Percentiles rank a stretch among this genome's conserved stretches.
Evolutionary conservation across 2,888 invertebrate species (phyloP).

Genomic region (Microdon myrmicae): DNA sequence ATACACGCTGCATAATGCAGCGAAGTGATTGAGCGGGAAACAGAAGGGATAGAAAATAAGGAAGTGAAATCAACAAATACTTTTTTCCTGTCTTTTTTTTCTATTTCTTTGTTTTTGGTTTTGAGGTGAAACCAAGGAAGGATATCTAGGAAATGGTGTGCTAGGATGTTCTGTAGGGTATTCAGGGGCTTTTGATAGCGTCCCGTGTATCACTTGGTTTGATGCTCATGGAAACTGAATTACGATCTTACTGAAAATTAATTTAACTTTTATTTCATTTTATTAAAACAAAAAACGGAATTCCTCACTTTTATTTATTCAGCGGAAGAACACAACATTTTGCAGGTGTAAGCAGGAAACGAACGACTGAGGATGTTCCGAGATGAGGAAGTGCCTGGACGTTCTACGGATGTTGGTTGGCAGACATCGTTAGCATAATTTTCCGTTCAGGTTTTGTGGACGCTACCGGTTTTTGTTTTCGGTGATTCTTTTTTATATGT

Average conservation of each 20-base stretch:
- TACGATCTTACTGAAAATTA: slow-evolving; percentile 49
- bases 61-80: slow-evolving; percentile 12
- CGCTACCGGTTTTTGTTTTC: no score
- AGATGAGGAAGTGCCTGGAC: slow-evolving; percentile 32
- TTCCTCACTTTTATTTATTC: no score
- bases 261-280: slow-evolving; percentile 34
- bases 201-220: not conserved
- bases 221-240: slow-evolving; percentile 38
- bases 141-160: not conserved
- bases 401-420: slow-evolving; percentile 38
- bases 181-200: not conserved
- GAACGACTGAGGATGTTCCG: no score
- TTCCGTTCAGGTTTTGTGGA: slow-evolving; percentile 36
- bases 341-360: no score
- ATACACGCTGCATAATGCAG: slow-evolving; percentile 34
- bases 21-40: slow-evolving; percentile 17
- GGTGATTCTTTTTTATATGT: no score
- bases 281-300: no score
- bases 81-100: no score
- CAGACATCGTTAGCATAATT: slow-evolving; percentile 54
- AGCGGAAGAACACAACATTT: no score
- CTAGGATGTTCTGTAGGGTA: not conserved
- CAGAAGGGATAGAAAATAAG: slow-evolving; percentile 15
- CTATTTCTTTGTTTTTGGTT: no score
- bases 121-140: slow-evolving; percentile 2